Base-by-base conservation (phyloP, 2,888 invertebrate species). In the Campoletis raptor region DNA sequence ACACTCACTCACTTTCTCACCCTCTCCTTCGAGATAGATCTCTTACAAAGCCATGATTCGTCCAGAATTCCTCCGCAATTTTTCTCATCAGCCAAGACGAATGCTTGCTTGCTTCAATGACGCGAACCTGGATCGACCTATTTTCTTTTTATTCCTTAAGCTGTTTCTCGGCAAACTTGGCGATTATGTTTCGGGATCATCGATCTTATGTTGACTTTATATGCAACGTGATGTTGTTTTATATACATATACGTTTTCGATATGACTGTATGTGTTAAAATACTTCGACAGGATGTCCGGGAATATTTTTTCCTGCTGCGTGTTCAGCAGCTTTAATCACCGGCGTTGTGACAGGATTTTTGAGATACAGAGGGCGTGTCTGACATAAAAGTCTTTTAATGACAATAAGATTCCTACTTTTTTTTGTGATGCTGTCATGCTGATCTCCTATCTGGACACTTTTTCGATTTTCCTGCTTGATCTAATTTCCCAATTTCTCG, bases 1-100 rank as follows among this genome's bases (percentile, higher is more conserved):
- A 81, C 54, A 70, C 80, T 76, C 67, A 42, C 80, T 79, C 61
- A 66, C 76, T 61, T 30, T 42, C 57, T 81, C 77, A 45, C 70
- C 52, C 79, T 18, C 73, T 76, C 66, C 21, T 24, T 48, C 30
- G 21, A 52, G 61, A 42, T 18, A 21, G 8, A 70, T 61, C 36
- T 67, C 52, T 67, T 6, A n/a, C 73, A 74, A 45, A 77, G 64
- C 76, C 21, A 64, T 45, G 64, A 54, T 79, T 81, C 83, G 67
- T 37, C 77, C 45, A 21, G 70, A 73, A 83, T 78, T 74, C 77
- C 40, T 64, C 42, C 8, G 8, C 54, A 81, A 70, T 83, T 84
- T 84, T 73, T 67, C 61, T 70, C 61, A 77, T 78, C 45, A 45
- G 36, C 54, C 37, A 67, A 70, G 37, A 77, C 37, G 64, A 64